phyloP scores from a whole-genome alignment of 92 coral and sea anemone genomes.

The Micromussa lordhowensis region DNA sequence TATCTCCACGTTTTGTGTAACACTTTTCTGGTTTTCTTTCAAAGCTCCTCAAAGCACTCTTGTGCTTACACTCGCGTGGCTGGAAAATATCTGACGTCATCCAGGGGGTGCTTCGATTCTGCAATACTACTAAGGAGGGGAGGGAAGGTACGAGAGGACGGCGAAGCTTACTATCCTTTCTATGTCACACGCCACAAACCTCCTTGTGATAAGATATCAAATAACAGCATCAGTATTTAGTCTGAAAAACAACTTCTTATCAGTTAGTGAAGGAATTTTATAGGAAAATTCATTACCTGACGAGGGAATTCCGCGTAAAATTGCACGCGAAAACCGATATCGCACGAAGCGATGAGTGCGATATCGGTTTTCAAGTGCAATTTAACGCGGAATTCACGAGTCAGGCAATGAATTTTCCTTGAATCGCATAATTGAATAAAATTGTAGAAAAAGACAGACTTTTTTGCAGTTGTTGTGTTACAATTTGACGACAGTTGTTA shows the following conservation, averaged over 20 bases:
- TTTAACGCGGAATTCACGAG: no score
- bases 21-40: not conserved
- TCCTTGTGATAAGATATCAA: constrained; percentile 5
- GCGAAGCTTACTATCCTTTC: constrained; percentile 13
- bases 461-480: no score
- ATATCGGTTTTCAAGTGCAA: no score
- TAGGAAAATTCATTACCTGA: no score
- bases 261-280: not conserved
- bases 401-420: no score
- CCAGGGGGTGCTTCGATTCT: constrained; percentile 69
- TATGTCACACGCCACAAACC: constrained; percentile 43
- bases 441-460: no score
- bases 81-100: constrained; percentile 80
- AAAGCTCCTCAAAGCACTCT: constrained; percentile 69
- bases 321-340: no score
- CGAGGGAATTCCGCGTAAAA: no score
- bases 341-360: no score
- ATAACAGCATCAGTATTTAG: not conserved
- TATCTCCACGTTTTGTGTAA: not conserved
- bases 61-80: constrained; percentile 65
- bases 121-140: constrained; percentile 28
- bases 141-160: constrained; percentile 8
- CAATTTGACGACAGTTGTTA: no score
- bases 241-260: not conserved
- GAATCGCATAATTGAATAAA: no score